Percentiles rank a stretch among this genome's conserved stretches.
phyloP scores from a whole-genome alignment of 1,140 invertebrate species.

The Conus ventricosus region DNA sequence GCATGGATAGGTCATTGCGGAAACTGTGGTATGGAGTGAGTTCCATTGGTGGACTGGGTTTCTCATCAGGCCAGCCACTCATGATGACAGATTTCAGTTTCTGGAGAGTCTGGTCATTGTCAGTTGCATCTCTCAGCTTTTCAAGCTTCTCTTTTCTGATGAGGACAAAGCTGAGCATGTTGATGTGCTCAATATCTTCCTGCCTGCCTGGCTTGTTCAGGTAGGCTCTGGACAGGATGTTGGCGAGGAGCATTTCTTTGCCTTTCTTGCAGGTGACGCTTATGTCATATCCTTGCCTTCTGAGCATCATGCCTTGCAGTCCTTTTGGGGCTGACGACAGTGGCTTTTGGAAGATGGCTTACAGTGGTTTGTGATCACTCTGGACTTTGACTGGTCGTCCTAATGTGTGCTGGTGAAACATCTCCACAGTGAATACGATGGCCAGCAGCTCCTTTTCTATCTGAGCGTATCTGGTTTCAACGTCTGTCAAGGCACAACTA shows the following conservation, averaged over 20 bases:
- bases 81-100: neutral
- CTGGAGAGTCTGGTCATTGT: neutral
- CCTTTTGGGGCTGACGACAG: neutral
- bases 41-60: neutral
- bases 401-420: conserved; percentile 54
- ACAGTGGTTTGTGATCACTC: no score
- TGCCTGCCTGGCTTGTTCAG: no score
- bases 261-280: conserved; percentile 8
- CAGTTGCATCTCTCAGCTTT: no score
- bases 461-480: conserved; percentile 74
- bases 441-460: conserved; percentile 76
- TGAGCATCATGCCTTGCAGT: conserved; percentile 23
- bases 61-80: neutral
- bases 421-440: conserved; percentile 73
- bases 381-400: neutral
- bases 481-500: conserved; percentile 71
- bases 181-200: no score
- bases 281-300: neutral
- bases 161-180: no score
- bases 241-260: conserved; percentile 19
- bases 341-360: neutral
- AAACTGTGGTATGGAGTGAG: conserved; percentile 16
- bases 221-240: conserved; percentile 30
- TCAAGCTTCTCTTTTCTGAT: no score
- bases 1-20: neutral